These are phyloP conservation scores for Nothoprocta pentlandii DNA, from an alignment of 2,113 vertebrate genomes.

Conservation along the genomic window DNA sequence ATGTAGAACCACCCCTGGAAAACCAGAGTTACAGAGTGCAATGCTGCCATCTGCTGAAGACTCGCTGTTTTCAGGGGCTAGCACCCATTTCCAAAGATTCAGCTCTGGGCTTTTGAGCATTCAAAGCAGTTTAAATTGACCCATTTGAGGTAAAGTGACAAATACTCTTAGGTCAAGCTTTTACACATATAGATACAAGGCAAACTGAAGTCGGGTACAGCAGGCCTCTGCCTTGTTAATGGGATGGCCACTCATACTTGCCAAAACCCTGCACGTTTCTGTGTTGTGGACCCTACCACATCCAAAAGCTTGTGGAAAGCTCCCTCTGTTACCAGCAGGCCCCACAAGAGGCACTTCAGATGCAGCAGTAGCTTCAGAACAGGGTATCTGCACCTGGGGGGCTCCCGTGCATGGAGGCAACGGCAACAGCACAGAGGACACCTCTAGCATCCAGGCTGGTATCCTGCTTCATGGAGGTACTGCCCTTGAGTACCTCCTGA, in stretches of 20 bases:
- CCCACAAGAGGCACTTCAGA: not conserved
- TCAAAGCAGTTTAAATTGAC: not conserved
- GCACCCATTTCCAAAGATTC: not conserved
- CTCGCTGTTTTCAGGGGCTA: not conserved
- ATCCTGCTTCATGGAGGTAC: not conserved
- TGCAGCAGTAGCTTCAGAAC: not conserved
- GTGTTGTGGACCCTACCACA: accelerated
- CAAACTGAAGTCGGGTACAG: not conserved
- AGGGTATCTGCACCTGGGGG: not conserved
- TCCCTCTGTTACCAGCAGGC: not conserved
- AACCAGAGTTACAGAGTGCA: conserved; percentile 47
- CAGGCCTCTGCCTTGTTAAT: not conserved
- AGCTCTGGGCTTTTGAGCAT: not conserved
- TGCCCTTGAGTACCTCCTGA: not conserved
- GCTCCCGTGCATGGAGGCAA: not conserved
- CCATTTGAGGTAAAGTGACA: not conserved
- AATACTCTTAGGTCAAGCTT: not conserved
- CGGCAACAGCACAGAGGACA: accelerated
- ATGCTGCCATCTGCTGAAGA: conserved; percentile 68
- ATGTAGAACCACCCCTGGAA: not conserved
- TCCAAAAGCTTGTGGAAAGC: not conserved
- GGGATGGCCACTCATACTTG: not conserved
- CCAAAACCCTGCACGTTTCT: accelerated
- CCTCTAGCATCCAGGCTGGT: not conserved
- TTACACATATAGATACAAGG: not conserved